Conservation (phyloP, 2,113 vertebrate genomes). For the Neoarius graeffei region DNA sequence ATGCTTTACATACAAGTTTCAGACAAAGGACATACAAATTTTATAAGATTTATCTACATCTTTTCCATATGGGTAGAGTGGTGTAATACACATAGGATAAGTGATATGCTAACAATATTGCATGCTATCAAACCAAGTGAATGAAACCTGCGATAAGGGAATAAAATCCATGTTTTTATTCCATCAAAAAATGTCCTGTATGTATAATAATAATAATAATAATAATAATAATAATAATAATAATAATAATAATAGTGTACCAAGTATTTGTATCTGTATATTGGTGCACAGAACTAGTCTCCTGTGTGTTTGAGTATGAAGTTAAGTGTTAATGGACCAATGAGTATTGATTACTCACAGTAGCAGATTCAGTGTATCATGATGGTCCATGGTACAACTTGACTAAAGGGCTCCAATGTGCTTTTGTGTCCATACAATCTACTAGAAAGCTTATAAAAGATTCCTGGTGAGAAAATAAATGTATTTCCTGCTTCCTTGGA, state of each 20-base stretch:
- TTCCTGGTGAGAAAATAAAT: conserved; percentile 19
- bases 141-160: too few species aligned
- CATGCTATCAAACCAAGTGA: too few species aligned
- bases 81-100: too few species aligned
- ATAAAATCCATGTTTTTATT: too few species aligned
- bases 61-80: too few species aligned
- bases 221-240: neutral
- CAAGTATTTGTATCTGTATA: neutral
- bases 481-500: neutral
- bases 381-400: neutral
- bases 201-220: too few species aligned
- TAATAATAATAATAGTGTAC: neutral
- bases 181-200: too few species aligned
- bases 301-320: neutral
- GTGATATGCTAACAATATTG: too few species aligned
- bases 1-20: too few species aligned
- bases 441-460: conserved; percentile 10
- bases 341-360: neutral
- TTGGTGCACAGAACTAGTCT: neutral
- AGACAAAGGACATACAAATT: too few species aligned
- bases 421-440: conserved; percentile 18
- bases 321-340: neutral
- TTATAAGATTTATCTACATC: too few species aligned
- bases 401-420: neutral
- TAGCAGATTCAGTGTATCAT: neutral